A percentile compares a stretch with the other conserved stretches of the same genome.
phyloP scores from a whole-genome alignment of 2,113 vertebrate species.

The Sinosuthora webbiana region DNA sequence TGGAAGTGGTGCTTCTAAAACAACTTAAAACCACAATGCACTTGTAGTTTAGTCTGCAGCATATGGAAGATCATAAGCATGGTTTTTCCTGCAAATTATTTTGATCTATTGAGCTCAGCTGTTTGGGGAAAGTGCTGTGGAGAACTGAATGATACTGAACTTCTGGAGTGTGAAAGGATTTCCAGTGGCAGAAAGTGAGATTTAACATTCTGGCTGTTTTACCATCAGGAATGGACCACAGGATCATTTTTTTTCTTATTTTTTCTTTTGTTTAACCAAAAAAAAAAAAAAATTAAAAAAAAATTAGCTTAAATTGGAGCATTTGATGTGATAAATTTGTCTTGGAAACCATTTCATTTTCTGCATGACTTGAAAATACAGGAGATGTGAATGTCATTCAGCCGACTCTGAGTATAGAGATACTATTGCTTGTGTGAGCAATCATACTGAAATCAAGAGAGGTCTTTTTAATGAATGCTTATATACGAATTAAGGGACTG shows the following conservation, averaged over 20 bases:
- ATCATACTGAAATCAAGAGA: neutral
- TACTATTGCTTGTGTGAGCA: neutral
- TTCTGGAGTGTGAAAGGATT: constrained; percentile 16
- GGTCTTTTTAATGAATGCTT: neutral
- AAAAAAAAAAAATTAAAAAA: neutral
- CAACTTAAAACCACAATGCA: neutral
- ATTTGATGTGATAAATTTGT: neutral
- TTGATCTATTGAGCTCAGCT: constrained; percentile 25
- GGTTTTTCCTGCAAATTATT: neutral
- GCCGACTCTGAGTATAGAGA: neutral
- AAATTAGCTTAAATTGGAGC: neutral
- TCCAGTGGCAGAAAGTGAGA: neutral
- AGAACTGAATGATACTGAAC: neutral
- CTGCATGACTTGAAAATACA: neutral
- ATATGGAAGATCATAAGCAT: neutral
- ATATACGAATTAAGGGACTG: neutral
- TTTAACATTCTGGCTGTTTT: neutral
- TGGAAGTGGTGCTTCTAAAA: constrained; percentile 6
- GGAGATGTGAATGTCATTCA: neutral
- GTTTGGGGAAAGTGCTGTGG: neutral
- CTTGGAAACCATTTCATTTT: neutral
- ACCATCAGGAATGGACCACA: neutral
- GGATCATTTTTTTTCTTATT: neutral
- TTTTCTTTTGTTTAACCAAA: neutral
- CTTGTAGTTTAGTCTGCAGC: constrained; percentile 30